phyloP scores from a whole-genome alignment of 2,113 vertebrate species.

The Himantopus leucocephalus region DNA sequence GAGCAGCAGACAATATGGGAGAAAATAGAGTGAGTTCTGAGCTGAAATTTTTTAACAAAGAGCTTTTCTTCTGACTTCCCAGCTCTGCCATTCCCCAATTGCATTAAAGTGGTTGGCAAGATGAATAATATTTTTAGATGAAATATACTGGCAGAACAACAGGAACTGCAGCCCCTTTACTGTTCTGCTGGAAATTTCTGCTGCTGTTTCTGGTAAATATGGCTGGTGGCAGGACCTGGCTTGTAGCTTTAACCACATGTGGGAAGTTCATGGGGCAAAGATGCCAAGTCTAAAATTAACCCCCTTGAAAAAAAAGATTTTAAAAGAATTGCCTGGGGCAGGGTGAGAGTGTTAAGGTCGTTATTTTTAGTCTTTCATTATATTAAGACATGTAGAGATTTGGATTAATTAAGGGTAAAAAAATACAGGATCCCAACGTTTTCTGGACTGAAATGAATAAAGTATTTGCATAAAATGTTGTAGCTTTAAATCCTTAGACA shows the following conservation, averaged over 20 bases:
- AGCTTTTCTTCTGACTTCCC: constrained; percentile 50
- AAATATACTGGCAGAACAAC: constrained; percentile 70
- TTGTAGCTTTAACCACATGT: constrained; percentile 76
- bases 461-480: background rate
- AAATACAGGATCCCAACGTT: background rate
- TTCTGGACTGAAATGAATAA: constrained; percentile 4
- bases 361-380: constrained; percentile 41
- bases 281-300: constrained; percentile 77
- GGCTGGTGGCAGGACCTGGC: constrained; percentile 73
- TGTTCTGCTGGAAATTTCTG: constrained; percentile 76
- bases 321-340: constrained; percentile 30
- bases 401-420: constrained; percentile 16
- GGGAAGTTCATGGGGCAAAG: constrained; percentile 67
- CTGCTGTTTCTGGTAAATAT: constrained; percentile 74
- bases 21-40: constrained; percentile 36
- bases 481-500: background rate
- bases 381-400: constrained; percentile 17
- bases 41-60: constrained; percentile 52
- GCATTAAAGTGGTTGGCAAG: constrained; percentile 61
- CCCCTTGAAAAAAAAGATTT: background rate
- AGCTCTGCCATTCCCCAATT: constrained; percentile 61
- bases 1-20: constrained; percentile 2
- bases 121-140: constrained; percentile 68
- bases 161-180: constrained; percentile 67
- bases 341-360: constrained; percentile 27